Evolutionary conservation across 2,113 vertebrate species (phyloP), one percentile per base, ranked within the genome.

Genomic region (Misgurnus anguillicaudatus): DNA sequence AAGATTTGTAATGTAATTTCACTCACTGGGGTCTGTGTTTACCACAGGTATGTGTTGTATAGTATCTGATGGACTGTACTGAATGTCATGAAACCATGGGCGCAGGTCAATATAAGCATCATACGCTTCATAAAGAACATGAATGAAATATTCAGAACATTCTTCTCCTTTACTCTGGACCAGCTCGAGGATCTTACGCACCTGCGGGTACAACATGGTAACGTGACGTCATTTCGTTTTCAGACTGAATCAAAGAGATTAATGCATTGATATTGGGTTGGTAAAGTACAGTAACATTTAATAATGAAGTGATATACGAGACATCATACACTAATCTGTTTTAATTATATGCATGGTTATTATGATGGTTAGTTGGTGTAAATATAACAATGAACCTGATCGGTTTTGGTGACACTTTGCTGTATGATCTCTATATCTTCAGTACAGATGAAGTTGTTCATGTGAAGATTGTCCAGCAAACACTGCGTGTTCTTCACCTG

Each of bases 141-240:
- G 80, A 55, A 98, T 19, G 13, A 98, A 92, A 87, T 94, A 98
- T 14, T 95, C 93, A 0, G 94, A 94, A 61, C 94, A 93, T 82
- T 97, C 94, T 71, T 98, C 96, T 4, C 97, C 97, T 88, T 99
- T 99, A 88, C 95, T 95, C 82, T 97, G 95, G 19, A 96, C 94
- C 45, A 98, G 84, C 85, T 99, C 96, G 89, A 99, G 85, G 87
- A 97, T 91, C 89, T 95, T 95, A 47, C 97, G 96, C 58, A 98
- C 95, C 97, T 98, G 75, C 3, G 7, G 3, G 53, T 85, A 57
- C 82, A 86, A 38, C 2, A 31, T 31, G 24, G 3, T 31, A 3
- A 31, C 24, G 24, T 31, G 24, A 31, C 24, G 24, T 31, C 24
- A 31, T 31, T 31, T 31, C 24, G 24, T 31, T 31, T 31, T 31